Evolutionary conservation across 2,113 vertebrate species (phyloP).

Genomic region (Myotis davidii): DNA sequence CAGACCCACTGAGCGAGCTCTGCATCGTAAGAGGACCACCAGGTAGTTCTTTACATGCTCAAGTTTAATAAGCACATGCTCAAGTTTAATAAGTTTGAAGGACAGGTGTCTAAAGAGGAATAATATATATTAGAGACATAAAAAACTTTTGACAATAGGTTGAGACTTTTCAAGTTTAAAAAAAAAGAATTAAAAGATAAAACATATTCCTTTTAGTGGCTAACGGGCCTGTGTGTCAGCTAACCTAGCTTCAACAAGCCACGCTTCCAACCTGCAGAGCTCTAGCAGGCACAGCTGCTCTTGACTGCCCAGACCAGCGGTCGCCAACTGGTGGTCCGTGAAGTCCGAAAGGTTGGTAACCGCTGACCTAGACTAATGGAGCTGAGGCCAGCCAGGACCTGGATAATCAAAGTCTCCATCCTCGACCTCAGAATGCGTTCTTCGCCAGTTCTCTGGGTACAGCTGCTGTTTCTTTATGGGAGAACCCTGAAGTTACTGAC

Average conservation of each 20-base stretch:
- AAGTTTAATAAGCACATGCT: neutral
- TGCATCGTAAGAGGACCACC: neutral
- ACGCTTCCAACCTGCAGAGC: neutral
- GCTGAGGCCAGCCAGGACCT: neutral
- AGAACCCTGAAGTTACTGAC: neutral
- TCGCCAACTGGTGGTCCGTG: too few relatives aligned
- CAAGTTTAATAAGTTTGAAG: neutral
- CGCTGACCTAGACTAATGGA: too few relatives aligned
- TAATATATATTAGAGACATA: neutral
- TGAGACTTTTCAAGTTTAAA: neutral
- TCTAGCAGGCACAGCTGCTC: neutral
- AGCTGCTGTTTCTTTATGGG: slow-evolving; percentile 6
- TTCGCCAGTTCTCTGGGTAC: neutral
- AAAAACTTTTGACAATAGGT: neutral
- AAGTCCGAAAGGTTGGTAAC: too few relatives aligned
- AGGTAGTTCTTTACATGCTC: neutral
- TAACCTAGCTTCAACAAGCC: neutral
- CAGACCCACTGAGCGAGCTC: neutral
- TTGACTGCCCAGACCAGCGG: neutral
- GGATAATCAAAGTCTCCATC: neutral
- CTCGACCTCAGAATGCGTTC: slow-evolving; percentile 28
- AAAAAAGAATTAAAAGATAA: neutral
- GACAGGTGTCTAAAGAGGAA: neutral
- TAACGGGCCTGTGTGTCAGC: neutral
- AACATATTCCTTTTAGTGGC: neutral